Base-by-base conservation (phyloP, 1,140 invertebrate genomes). In the Megalopta genalis region DNA sequence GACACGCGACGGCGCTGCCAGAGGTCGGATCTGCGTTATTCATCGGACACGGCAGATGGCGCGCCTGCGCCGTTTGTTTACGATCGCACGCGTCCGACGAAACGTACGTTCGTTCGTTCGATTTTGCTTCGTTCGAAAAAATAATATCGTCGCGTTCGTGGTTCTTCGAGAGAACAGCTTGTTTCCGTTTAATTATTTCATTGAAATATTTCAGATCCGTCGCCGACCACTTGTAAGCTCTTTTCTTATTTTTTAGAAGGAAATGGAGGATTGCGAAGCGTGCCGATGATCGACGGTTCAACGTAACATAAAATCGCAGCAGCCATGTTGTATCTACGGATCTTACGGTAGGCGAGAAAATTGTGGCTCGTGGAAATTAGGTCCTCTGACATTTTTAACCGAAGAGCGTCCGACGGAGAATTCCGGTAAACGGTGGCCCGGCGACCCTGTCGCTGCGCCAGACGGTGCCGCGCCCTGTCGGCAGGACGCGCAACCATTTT, bases 291-390 rank as follows among this genome's bases (percentile, higher is more conserved):
- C 60, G 14, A 63, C 14, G 16, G 7, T 18, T 18, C 16, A 3
- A 21, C 0, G 10, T 79, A 67, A 79, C 71, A 52, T 79, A 67
- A 74, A 79, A 79, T 79, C 71, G 9, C 77, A 60, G 39, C 63
- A 39, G 14, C 27, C 39, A 32, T n/a, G n/a, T 70, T 52, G 46
- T 25, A 67, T 79, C 70, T 79, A 66, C 32, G 23, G 16, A 66
- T 62, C n/a, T 65, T 62, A 39, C 54, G 25, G 25, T 73, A 73
- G 49, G 37, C 60, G 70, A 57, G 69, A n/a, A n/a, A n/a, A 79
- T 79, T 73, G 49, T 62, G 46, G n/a, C 54, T 67, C 23, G 52
- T 74, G 63, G 25, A 27, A 71, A 74, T n/a, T n/a, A n/a, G 39
- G 10, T 79, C 71, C 71, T 27, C 71, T 52, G 70, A 64, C 62